Percentiles rank a stretch among this genome's conserved stretches.
These are phyloP conservation scores for Trematocara zebra DNA, from an alignment of 2,113 vertebrate genomes.

Conservation along the genomic window DNA sequence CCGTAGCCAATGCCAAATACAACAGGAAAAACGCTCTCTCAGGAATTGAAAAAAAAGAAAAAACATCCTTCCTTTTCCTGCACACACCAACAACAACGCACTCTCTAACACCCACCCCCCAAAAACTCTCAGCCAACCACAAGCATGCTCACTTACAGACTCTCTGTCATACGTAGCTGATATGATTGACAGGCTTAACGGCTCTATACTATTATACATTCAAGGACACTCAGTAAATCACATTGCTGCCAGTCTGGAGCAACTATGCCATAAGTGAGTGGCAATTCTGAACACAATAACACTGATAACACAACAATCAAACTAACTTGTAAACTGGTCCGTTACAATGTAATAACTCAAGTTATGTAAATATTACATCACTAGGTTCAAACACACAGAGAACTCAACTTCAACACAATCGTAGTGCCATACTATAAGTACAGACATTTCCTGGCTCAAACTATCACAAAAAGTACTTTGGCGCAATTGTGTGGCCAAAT, in stretches of 20 bases:
- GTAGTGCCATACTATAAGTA: neutral
- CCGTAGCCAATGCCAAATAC: rapidly evolving
- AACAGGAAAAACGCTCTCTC: neutral
- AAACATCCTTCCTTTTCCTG: neutral
- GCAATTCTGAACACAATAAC: neutral
- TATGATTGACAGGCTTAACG: neutral
- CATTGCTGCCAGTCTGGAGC: neutral
- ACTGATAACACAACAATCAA: neutral
- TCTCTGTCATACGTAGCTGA: neutral
- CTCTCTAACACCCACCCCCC: neutral
- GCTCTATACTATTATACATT: neutral
- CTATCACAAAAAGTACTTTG: neutral
- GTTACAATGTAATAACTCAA: neutral
- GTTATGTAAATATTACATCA: neutral
- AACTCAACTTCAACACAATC: neutral
- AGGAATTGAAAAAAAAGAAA: neutral
- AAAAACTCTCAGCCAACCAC: neutral
- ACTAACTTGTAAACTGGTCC: neutral
- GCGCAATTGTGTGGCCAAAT: rapidly evolving
- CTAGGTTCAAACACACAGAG: neutral
- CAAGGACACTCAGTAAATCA: neutral
- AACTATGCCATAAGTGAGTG: neutral
- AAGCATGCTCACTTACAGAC: neutral
- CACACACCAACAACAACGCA: neutral
- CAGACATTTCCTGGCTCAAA: neutral